Percentiles rank a stretch among this genome's conserved stretches.
phyloP scores from a whole-genome alignment of 2,888 invertebrate genomes.

The Cryptus armator region DNA sequence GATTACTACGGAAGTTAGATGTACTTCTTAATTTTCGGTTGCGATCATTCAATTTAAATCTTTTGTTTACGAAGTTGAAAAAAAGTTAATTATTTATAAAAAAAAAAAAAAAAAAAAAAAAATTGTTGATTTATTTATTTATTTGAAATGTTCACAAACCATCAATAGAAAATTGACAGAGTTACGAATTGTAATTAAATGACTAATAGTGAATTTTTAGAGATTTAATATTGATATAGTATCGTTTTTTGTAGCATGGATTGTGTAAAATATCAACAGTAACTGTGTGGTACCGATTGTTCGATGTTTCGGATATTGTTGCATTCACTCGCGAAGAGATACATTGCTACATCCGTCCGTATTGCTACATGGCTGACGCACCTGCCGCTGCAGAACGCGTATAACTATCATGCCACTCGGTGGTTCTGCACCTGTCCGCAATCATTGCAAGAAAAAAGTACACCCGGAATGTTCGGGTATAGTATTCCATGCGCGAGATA shows the following conservation, averaged over 20 bases:
- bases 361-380: background rate
- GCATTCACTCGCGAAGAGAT: background rate
- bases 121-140: no score
- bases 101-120: background rate
- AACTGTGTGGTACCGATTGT: background rate
- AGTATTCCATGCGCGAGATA: background rate
- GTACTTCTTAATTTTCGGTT: background rate
- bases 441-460: slow-evolving; percentile 5
- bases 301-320: background rate
- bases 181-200: background rate
- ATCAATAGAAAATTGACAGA: no score
- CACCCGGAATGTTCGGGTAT: background rate
- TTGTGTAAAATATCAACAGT: no score
- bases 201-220: background rate
- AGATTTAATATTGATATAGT: background rate
- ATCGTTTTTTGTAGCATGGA: no score
- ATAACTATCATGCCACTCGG: background rate
- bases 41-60: background rate
- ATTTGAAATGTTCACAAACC: no score
- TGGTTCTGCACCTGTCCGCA: background rate
- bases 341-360: background rate
- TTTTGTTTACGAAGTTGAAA: background rate
- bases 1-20: no score
- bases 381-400: background rate
- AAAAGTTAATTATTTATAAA: background rate